A percentile compares a stretch with the other conserved stretches of the same genome.
Evolutionary conservation across 2,888 invertebrate genomes (phyloP).

Genomic region (Lithophane leautieri): DNA sequence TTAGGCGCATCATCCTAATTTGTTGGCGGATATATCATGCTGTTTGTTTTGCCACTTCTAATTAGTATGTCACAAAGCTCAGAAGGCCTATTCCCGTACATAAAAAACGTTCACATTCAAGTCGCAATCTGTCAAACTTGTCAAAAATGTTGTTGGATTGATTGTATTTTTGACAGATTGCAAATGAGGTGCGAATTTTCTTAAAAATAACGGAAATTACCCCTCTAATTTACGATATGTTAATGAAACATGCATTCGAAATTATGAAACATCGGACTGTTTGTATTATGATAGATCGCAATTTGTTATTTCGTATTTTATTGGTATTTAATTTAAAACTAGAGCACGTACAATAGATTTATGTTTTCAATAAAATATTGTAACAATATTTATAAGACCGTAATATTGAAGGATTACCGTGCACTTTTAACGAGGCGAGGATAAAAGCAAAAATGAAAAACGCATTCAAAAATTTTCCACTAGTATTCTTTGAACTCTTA

Average conservation of each 20-base stretch:
- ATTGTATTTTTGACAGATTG: no score
- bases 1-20: slow-evolving; percentile 37
- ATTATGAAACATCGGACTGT: background rate
- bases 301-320: slow-evolving; percentile 26
- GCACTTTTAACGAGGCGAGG: slow-evolving; percentile 46
- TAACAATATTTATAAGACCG: slow-evolving; percentile 29
- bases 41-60: slow-evolving; percentile 14
- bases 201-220: no score
- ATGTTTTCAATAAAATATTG: slow-evolving; percentile 46
- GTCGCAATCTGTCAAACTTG: no score
- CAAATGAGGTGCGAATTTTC: no score
- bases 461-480: slow-evolving; percentile 32
- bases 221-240: slow-evolving; percentile 22
- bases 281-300: background rate
- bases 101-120: no score
- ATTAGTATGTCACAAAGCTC: slow-evolving; percentile 11
- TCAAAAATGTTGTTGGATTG: no score
- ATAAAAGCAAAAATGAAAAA: slow-evolving; percentile 51
- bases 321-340: slow-evolving; percentile 1
- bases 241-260: slow-evolving; percentile 18
- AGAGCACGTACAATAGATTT: slow-evolving; percentile 25
- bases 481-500: slow-evolving; percentile 34
- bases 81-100: no score
- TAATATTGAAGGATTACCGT: slow-evolving; percentile 60
- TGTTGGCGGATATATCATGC: slow-evolving; percentile 9